Base-by-base conservation (phyloP, 2,888 invertebrate genomes). In the Autographa pulchrina region DNA sequence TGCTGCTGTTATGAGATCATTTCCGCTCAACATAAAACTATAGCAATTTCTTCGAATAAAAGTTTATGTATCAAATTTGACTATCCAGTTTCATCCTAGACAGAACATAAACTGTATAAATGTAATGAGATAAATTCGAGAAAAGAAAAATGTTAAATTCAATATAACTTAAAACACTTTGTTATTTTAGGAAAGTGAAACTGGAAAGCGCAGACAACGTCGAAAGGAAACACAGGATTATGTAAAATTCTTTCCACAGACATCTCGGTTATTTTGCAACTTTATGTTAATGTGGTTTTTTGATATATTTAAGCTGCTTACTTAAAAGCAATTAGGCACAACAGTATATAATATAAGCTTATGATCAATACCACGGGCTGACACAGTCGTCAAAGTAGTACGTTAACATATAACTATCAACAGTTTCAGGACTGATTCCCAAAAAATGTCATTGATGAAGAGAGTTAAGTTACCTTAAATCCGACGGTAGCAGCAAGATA, bases 191-290 rank as follows among this genome's bases (percentile, higher is more conserved):
- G 16, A 43, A 43, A 43, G 16, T 43, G 43, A 43, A 43, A 43
- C 43, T 43, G 43, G 43, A 41, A 41, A 41, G 41, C 41, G 41
- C 41, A 41, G 41, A 43, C 16, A 5, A 2, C 43, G 16, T 16
- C 16, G 2, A 16, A 43, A 16, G 14, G 11, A 16, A 14, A 16
- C 35, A 5, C 35, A 5, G 3, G 32, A 48, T n/a, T 58, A 60
- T 48, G 32, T 35, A n/a, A 64, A 54, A 54, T 16, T 16, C 14
- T 20, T 16, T 25, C 14, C 38, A 62, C 18, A 18, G 20, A 20
- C 6, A 43, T 32, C 0, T 70, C 18, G 8, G 2, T 25, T 61
- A 18, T 18, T 69, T 79, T 80, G 80, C 77, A 77, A 80, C 80
- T 80, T 80, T 68, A 72, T 64, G 2, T 9, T 2, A 11, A 11